Evolutionary conservation across 2,888 invertebrate genomes (phyloP), one percentile per base, ranked within the genome.

Genomic region (Ctena decussata): DNA sequence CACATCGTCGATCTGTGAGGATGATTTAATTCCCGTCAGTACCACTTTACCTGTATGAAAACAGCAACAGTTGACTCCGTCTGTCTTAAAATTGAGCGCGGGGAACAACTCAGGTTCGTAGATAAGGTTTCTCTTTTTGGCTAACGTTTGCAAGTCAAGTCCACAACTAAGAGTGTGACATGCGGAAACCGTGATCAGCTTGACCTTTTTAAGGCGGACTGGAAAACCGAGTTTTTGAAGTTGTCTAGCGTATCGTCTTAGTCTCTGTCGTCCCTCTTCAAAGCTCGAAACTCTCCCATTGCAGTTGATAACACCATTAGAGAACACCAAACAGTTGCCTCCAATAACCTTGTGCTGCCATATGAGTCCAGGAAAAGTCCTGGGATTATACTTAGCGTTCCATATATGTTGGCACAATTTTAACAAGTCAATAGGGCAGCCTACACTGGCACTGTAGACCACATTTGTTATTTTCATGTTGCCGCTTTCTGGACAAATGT

Each of bases 271-370:
- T n/a, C 75, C 80, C 21, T 81, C 80, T 37, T 27, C 11, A 1
- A 70, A 21, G 39, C 24, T 70, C 0, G 15, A 5, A 8, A 70
- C 80, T 32, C 69, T 69, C 37, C 80, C 80, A 30, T 81, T 81
- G 39, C 80, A 81, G 32, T 75, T 69, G 30, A 81, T 75, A n/a
- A 39, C 27, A 53, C 80, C 80, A 21, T 81, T 81, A 49, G 80
- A 76, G 53, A 81, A 81, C 37, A 81, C 70, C 32, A 75, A 53
- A 69, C 80, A 81, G 39, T 81, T 81, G 27, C 75, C 75, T 11
- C 69, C 32, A 30, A 69, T 69, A 69, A 11, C 3, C 32, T 30
- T 69, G 21, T 69, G 69, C 32, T 69, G 69, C 69, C 69, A 69
- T 18, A 69, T 30, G 18, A 69, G 27, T 27, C 69, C 69, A 6